Base-by-base conservation (phyloP, 2,113 vertebrate genomes). In the Copsychus sechellarum region DNA sequence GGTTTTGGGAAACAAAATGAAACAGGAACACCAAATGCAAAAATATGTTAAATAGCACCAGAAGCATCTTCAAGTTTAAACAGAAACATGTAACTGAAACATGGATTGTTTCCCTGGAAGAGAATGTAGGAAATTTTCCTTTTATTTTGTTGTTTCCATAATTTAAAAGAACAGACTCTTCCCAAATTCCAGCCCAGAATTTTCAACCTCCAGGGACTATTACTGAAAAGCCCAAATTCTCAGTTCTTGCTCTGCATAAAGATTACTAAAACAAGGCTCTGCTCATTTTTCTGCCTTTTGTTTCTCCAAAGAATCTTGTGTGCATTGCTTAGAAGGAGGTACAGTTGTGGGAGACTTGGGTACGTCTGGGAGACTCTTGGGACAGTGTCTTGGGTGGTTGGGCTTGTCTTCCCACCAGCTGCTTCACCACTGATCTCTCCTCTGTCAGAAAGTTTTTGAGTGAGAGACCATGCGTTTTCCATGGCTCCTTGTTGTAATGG, bases 1-100 rank as follows among this genome's bases (percentile, higher is more conserved):
- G 24, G 4, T 54, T 92, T 88, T 70, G 45, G 57, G 61, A 82
- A 92, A 67, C 15, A 57, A 81, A 78, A 14, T 38, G 17, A 70
- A 72, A 21, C 33, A 57, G 31, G 42, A 92, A 79, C n/a, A 73
- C 7, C 12, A 48, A 78, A 81, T 53, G 56, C 60, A 78, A 94
- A 88, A 92, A 81, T 73, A 61, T 21, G 34, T 72, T 67, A 66
- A 86, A 22, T 17, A 65, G 31, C 79, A 83, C 29, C 51, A 92
- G 71, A 54, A 93, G 14, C 28, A 82, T 81, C 79, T 95, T 71
- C 38, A 62, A 54, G 15, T 83, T 94, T 80, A 61, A 93, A 86
- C 31, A 71, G 62, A 88, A 93, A 58, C 33, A 36, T 60, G 47
- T 23, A 91, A 48, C 31, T 58, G 66, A 72, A 94, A 58, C 21